phyloP scores from a whole-genome alignment of 2,888 invertebrate species.

The Meteorus colon region DNA sequence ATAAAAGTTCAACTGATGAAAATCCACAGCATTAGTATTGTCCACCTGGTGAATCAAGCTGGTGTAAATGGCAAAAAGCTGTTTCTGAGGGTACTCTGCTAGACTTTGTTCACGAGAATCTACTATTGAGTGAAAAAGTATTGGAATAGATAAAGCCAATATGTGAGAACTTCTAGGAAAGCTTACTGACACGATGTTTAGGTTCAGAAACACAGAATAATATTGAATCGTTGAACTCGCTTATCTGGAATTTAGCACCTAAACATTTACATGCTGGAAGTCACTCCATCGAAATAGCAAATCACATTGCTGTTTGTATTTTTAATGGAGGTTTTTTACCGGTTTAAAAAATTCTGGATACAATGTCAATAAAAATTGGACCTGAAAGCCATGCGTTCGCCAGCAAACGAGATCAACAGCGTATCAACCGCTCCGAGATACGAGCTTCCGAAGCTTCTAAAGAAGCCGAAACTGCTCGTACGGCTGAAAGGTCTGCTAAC shows the following conservation, averaged over 20 bases:
- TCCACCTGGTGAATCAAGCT: not conserved
- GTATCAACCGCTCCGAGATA: constrained; percentile 11
- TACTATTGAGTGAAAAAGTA: not conserved
- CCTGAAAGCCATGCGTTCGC: constrained; percentile 29
- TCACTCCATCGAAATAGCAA: constrained; percentile 51
- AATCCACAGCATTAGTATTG: not conserved
- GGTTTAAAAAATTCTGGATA: constrained; percentile 42
- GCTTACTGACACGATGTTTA: too few relatives aligned
- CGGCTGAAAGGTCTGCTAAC: too few relatives aligned
- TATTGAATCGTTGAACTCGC: constrained; percentile 35
- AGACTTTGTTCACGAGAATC: not conserved
- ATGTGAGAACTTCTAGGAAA: too few relatives aligned
- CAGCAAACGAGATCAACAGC: constrained; percentile 20
- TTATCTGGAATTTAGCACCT: constrained; percentile 49
- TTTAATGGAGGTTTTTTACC: constrained; percentile 53
- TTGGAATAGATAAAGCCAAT: not conserved
- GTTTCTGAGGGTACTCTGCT: not conserved
- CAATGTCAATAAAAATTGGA: constrained; percentile 40
- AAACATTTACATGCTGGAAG: constrained; percentile 51
- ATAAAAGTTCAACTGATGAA: not conserved
- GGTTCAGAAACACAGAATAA: too few relatives aligned
- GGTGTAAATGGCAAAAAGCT: constrained; percentile 5
- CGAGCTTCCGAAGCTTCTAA: too few relatives aligned
- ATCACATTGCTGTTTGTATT: constrained; percentile 46
- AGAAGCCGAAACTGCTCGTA: too few relatives aligned